Evolutionary conservation across 2,113 vertebrate species (phyloP).

Genomic region (Grallaria varia): DNA sequence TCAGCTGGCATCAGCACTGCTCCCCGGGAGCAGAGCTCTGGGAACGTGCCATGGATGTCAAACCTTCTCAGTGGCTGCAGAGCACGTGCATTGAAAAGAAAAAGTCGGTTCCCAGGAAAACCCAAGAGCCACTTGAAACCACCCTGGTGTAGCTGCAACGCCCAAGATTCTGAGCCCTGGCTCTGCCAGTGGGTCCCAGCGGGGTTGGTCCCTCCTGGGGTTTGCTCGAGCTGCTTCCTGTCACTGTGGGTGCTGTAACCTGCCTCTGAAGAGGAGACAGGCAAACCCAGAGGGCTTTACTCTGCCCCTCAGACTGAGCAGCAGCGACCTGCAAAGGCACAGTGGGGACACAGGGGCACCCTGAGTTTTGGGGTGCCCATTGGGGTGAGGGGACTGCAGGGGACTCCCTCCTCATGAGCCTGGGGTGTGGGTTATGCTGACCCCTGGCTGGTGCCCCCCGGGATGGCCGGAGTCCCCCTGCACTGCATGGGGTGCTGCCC

Average conservation of each 20-base stretch:
- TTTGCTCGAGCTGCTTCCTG: background rate
- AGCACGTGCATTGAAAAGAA: background rate
- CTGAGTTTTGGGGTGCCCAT: background rate
- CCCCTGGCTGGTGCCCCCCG: background rate
- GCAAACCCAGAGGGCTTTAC: accelerated
- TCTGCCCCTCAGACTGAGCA: background rate
- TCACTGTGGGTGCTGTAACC: accelerated
- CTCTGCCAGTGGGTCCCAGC: background rate
- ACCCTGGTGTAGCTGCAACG: background rate
- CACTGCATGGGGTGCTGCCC: background rate
- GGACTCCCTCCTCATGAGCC: accelerated
- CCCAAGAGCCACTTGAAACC: background rate
- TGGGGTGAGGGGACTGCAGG: no score
- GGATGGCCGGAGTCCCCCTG: background rate
- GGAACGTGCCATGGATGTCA: accelerated
- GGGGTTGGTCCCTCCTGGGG: no score
- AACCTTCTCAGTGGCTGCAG: background rate
- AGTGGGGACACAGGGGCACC: background rate
- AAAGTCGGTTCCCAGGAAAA: background rate
- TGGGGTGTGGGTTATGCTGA: background rate
- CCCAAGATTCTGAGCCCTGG: background rate
- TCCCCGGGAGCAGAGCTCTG: background rate
- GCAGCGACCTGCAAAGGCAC: accelerated
- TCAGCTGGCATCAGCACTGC: accelerated
- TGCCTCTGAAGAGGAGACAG: background rate